Conservation (phyloP, 1,140 invertebrate genomes). For the Nymphalis io region DNA sequence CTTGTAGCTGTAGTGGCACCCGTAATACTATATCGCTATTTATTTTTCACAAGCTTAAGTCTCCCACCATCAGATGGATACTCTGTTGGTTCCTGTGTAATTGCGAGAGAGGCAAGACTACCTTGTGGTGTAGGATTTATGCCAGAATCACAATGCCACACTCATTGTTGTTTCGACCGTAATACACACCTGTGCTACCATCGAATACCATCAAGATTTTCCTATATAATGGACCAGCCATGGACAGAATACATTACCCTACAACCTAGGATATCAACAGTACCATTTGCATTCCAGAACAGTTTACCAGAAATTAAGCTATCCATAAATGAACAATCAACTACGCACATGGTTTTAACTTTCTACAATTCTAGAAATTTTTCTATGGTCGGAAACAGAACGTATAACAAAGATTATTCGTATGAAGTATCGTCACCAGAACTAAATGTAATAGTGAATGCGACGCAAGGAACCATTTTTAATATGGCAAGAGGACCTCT, state of each 20-base stretch:
- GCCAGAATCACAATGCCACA: constrained; percentile 49
- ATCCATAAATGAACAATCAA: constrained; percentile 60
- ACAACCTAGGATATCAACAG: constrained; percentile 54
- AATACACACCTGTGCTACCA: constrained; percentile 60
- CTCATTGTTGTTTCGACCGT: constrained; percentile 67
- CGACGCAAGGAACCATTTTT: constrained; percentile 55
- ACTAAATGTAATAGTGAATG: constrained; percentile 55
- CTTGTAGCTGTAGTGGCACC: constrained; percentile 50
- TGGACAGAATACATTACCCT: constrained; percentile 57
- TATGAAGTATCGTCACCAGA: constrained; percentile 61
- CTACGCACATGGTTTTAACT: constrained; percentile 56
- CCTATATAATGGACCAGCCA: constrained; percentile 51
- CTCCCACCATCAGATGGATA: constrained; percentile 57
- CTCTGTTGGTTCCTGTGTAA: constrained; percentile 62
- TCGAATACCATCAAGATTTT: constrained; percentile 65
- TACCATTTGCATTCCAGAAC: constrained; percentile 53
- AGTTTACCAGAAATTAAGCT: constrained; percentile 52
- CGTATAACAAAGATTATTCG: constrained; percentile 54
- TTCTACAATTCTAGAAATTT: constrained; percentile 52
- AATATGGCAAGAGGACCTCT: constrained; percentile 64
- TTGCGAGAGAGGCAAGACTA: constrained; percentile 49
- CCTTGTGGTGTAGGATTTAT: constrained; percentile 56
- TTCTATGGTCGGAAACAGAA: constrained; percentile 43
- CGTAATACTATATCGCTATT: constrained; percentile 56
- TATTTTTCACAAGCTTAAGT: constrained; percentile 51